Percentiles rank a stretch among this genome's conserved stretches.
These are phyloP conservation scores for Hyperopisus bebe DNA, from an alignment of 2,113 vertebrate species.

Conservation along the genomic window DNA sequence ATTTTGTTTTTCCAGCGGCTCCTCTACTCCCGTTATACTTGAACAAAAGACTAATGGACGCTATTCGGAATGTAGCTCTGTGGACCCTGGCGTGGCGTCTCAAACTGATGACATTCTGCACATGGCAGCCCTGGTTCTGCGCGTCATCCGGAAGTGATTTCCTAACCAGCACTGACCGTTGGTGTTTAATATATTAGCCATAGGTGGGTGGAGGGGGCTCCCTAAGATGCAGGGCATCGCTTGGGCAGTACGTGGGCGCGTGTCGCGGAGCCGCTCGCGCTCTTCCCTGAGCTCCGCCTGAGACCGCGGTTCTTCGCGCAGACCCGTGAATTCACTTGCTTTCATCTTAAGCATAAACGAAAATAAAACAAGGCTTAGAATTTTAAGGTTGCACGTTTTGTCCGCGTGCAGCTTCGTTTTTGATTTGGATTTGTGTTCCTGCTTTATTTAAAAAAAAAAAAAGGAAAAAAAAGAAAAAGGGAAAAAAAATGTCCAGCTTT, in stretches of 20 bases:
- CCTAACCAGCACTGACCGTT: conserved; percentile 28
- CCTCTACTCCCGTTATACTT: conserved; percentile 30
- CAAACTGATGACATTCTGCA: conserved; percentile 33
- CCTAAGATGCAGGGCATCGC: not conserved
- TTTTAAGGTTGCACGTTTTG: not conserved
- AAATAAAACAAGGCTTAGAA: not conserved
- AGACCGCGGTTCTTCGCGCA: too few species aligned
- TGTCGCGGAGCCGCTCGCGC: too few species aligned
- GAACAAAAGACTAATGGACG: conserved; percentile 50
- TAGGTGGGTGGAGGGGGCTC: conserved; percentile 21
- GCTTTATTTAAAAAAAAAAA: not conserved
- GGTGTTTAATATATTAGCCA: conserved; percentile 45
- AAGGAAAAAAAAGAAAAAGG: not conserved
- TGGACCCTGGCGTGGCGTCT: conserved; percentile 43
- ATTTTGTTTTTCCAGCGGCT: conserved; percentile 36
- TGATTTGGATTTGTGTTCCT: not conserved
- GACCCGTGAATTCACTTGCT: not conserved
- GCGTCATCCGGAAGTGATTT: conserved; percentile 28
- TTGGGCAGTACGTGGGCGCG: not conserved
- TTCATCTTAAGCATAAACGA: not conserved
- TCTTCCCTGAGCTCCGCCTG: not conserved
- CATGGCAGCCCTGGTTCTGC: conserved; percentile 21
- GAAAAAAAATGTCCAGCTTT: not conserved
- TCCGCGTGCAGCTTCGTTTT: not conserved
- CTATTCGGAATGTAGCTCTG: conserved; percentile 62